Evolutionary conservation across 2,888 invertebrate species (phyloP), one percentile per base, ranked within the genome.

Genomic region (Drosophila rubida): DNA sequence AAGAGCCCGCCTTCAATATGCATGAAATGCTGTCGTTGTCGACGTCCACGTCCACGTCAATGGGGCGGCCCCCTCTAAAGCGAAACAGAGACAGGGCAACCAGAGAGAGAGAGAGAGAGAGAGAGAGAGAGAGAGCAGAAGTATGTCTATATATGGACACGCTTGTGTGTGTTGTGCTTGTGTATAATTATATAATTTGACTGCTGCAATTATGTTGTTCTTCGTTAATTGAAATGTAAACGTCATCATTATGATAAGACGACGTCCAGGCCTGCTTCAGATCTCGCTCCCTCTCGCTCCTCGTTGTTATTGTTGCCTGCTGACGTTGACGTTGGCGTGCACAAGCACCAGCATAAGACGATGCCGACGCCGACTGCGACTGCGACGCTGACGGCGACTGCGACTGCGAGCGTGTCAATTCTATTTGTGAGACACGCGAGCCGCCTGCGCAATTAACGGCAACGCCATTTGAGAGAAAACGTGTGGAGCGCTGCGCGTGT

Each of bases 221-320:
- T 60, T 55, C 82, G 86, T 89, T 86, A 86, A 86, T 86, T 89
- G 86, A 86, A 86, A 86, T 89, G 87, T 89, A 87, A 86, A 85
- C 86, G 86, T 85, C 89, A 86, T 87, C 87, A 81, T 86, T 87
- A 78, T 80, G 86, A 81, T 84, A 85, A 87, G 87, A 78, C 65
- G 74, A 77, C 62, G 57, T 61, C 49, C 50, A 51, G 61, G 48
- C 53, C 50, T 48, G 54, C 32, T 23, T 48, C 30, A 30, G 30
- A 55, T 44, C 55, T 45, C 3, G n/a, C n/a, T 3, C n/a, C 5
- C 32, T 13, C 14, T 14, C 11, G 30, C 35, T 37, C 35, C 41
- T 48, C 60, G 13, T 51, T 45, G 44, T 32, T 62, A 25, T 16
- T 39, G 30, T 42, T 25, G 45, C 39, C 23, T 50, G 63, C 35